Evolutionary conservation across 2,797 vertebrate genomes (phyloP), one percentile per base, ranked within the genome.

Genomic region (Pseudopleuronectes americanus): DNA sequence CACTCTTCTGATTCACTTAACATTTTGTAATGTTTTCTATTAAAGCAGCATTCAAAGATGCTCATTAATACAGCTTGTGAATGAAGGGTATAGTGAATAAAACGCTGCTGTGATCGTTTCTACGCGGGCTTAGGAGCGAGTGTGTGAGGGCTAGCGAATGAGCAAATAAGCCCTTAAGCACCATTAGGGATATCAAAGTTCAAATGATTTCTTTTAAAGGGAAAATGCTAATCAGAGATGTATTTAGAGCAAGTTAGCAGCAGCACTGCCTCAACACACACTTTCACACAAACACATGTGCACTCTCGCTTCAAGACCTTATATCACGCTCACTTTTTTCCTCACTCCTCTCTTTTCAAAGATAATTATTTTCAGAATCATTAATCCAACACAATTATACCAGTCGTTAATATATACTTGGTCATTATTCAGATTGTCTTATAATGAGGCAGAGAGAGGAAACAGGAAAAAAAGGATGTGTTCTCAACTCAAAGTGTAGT

Each of bases 141-240:
- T 2, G 64, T 83, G 83, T 79, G 75, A 86, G 84, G 79, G 73
- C 67, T 54, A 57, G 76, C 26, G 0, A 57, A 79, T 59, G 57
- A 70, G 72, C 33, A 63, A 73, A 64, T 67, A 82, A 87, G 83
- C 89, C 90, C 87, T 87, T 84, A 85, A 90, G 89, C 79, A 84
- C 86, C 87, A 91, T 91, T 90, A 90, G 57, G 4, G 73, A 88
- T 89, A 91, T 91, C 89, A 92, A 92, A 91, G 88, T 85, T 91
- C 70, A 84, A 92, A 92, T 92, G 79, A 92, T 91, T 90, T 88
- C 47, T 84, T 90, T 90, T 85, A 87, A 88, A 84, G 79, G 62
- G 76, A 76, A 89, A 91, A 90, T 88, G 87, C 87, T 86, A 91
- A 91, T 91, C 79, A 84, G 73, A 85, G 86, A 86, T 88, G 84